Base-by-base conservation (phyloP, 2,797 vertebrate species). In the Enteromius radiatus region DNA sequence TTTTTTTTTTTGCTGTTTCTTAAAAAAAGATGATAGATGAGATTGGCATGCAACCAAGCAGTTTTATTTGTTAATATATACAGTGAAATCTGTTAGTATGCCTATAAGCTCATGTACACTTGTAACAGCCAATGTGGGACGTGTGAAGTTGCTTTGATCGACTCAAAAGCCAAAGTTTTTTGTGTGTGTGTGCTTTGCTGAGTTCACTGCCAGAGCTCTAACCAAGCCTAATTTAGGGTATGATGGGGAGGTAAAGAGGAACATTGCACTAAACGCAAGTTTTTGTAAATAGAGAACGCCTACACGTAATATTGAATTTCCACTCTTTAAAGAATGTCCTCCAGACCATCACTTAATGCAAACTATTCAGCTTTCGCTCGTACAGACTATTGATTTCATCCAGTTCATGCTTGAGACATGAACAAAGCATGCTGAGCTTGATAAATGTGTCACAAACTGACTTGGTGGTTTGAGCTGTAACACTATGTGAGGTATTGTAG, bases 91-190 rank as follows among this genome's bases (percentile, higher is more conserved):
- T 64, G 6, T 75, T 75, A 28, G 45, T 23, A 74, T 81, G 69
- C 59, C 45, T 81, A 3, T 73, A 64, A 64, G 43, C 68, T 81
- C 28, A 19, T 38, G 26, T 73, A 80, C 15, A 61, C 5, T 23
- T 73, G 31, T 71, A 81, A 71, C 54, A 19, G 59, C 69, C 59
- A 52, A 67, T 38, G 43, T 75, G 45, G 59, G 70, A 67, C 17
- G n/a, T 33, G 54, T 73, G 54, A 80, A 73, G 38, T 73, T 80
- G 54, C 67, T 80, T 80, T 45, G 36, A 80, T 80, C 36, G 56
- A 73, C 68, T 84, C 74, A 73, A 88, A 92, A 49, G 78, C 78
- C 68, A 80, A 80, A 73, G 28, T 82, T 15, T 71, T 43, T n/a
- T 56, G 21, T 74, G 31, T 77, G 56, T 12, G 12, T 45, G 43